A percentile compares a stretch with the other conserved stretches of the same genome.
phyloP scores from a whole-genome alignment of 2,888 invertebrate species.

The Caenorhabditis sp. region DNA sequence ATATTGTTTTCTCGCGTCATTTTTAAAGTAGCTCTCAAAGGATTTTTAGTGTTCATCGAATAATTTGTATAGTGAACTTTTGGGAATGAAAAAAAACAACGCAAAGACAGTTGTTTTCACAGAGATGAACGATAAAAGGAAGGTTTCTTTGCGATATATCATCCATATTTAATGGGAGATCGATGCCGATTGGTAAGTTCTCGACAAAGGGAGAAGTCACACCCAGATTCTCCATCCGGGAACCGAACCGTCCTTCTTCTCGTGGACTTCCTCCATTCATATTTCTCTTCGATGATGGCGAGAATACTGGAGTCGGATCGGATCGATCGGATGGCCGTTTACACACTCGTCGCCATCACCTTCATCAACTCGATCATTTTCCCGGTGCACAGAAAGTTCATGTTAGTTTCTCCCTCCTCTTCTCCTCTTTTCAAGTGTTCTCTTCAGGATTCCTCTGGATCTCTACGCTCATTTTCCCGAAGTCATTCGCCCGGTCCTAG shows the following conservation, averaged over 20 bases:
- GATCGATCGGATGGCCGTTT: conserved; percentile 9
- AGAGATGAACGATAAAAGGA: no score
- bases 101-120: no score
- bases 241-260: background rate
- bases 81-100: no score
- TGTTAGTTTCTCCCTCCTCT: conserved; percentile 2
- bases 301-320: background rate
- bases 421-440: background rate
- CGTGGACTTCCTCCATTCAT: background rate
- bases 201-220: no score
- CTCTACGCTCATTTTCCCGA: conserved; percentile 16
- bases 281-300: background rate
- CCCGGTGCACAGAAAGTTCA: conserved; percentile 14
- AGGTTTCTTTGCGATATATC: no score
- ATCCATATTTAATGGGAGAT: no score
- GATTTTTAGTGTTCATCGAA: no score
- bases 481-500: conserved; percentile 14
- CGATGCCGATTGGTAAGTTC: no score
- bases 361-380: conserved; percentile 13
- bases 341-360: background rate
- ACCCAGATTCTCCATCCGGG: no score
- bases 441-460: conserved; percentile 29
- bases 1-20: no score
- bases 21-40: no score
- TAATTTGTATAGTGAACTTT: no score